Conservation (phyloP, 2,113 vertebrate genomes). For the Tursiops truncatus region DNA sequence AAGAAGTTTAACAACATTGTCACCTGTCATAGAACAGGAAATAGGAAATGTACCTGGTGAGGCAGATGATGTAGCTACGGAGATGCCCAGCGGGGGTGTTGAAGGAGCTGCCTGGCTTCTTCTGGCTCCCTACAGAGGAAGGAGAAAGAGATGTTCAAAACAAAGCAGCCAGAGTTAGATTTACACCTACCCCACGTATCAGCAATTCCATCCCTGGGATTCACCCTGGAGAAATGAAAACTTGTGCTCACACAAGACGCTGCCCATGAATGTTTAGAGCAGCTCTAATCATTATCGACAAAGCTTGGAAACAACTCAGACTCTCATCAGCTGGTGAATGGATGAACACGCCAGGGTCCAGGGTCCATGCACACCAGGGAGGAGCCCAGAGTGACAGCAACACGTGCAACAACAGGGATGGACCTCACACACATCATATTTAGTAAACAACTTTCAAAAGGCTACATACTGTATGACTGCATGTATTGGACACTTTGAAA, state of each 20-base stretch:
- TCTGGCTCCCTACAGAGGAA: too few species aligned
- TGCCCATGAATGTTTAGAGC: background rate
- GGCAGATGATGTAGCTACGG: background rate
- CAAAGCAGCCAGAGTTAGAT: background rate
- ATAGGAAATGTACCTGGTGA: background rate
- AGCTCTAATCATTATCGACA: background rate
- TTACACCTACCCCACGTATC: accelerated
- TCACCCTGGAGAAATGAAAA: background rate
- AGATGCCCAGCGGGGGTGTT: background rate
- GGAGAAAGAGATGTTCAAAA: background rate
- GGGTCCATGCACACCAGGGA: too few species aligned
- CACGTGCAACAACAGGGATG: too few species aligned
- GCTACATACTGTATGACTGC: background rate
- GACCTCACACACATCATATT: background rate
- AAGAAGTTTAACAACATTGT: background rate
- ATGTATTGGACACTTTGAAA: background rate
- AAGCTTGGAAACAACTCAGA: background rate
- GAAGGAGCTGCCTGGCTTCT: background rate
- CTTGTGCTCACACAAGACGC: background rate
- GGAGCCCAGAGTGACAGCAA: background rate
- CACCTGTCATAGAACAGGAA: background rate
- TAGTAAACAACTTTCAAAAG: background rate
- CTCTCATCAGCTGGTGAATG: background rate
- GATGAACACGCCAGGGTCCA: accelerated
- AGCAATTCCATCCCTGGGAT: background rate